Evolutionary conservation across 2,888 invertebrate species (phyloP).

Genomic region (Aproaerema taeniolella): DNA sequence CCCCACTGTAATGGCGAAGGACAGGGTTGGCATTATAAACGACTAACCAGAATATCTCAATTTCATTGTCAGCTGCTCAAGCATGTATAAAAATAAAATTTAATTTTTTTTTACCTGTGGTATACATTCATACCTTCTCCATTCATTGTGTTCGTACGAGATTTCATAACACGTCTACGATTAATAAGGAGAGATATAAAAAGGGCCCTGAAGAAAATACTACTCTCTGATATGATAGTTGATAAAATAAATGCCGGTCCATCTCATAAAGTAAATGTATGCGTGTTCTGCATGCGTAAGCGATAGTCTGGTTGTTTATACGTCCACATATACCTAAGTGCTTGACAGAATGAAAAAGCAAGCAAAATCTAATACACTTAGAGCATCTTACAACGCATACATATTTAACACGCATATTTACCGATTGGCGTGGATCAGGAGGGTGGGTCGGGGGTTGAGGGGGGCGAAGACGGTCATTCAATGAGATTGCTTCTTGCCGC

Average conservation of each 20-base stretch:
- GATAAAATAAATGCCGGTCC: slow-evolving; percentile 11
- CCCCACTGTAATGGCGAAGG: too few relatives aligned
- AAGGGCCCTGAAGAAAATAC: slow-evolving; percentile 4
- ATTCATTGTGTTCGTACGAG: too few relatives aligned
- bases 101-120: too few relatives aligned
- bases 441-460: slow-evolving; percentile 35
- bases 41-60: too few relatives aligned
- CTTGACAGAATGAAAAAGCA: slow-evolving; percentile 72
- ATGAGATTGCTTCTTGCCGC: slow-evolving; percentile 78
- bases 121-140: too few relatives aligned
- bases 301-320: slow-evolving; percentile 40
- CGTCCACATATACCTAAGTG: slow-evolving; percentile 43
- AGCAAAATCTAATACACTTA: slow-evolving; percentile 76
- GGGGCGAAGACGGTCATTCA: slow-evolving; percentile 74
- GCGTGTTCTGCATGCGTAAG: slow-evolving; percentile 47
- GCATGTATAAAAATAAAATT: too few relatives aligned
- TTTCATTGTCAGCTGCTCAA: too few relatives aligned
- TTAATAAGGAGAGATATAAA: too few relatives aligned
- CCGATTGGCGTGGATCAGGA: slow-evolving; percentile 72
- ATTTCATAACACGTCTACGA: too few relatives aligned
- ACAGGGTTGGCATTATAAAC: too few relatives aligned
- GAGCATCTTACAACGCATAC: slow-evolving; percentile 71
- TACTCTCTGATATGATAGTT: slow-evolving; percentile 9
- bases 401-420: slow-evolving; percentile 78
- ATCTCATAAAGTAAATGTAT: slow-evolving; percentile 36